These are phyloP conservation scores for Platorchestia sp. DNA, from an alignment of 1,140 invertebrate genomes.

Conservation along the genomic window DNA sequence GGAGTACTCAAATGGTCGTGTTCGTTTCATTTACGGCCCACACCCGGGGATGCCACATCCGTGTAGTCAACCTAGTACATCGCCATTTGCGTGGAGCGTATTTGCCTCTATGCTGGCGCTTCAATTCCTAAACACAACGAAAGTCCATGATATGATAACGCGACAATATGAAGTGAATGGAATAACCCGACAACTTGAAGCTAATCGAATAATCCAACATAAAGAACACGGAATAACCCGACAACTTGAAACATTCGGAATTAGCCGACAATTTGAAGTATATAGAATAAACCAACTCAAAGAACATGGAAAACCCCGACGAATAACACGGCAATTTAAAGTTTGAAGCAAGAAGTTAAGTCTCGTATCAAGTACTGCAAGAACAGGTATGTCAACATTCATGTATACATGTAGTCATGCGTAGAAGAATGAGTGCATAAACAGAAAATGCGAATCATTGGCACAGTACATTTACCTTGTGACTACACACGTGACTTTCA, in stretches of 20 bases:
- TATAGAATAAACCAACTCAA: too few species aligned
- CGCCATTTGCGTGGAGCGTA: not conserved
- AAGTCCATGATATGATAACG: not conserved
- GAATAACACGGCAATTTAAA: too few species aligned
- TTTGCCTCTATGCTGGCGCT: not conserved
- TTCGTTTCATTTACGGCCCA: not conserved
- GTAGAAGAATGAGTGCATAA: not conserved
- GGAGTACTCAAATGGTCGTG: not conserved
- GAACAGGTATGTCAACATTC: too few species aligned
- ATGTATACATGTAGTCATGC: not conserved
- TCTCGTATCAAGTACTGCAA: not conserved
- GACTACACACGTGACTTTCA: not conserved
- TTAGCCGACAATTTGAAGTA: too few species aligned
- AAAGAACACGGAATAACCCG: too few species aligned
- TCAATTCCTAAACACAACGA: not conserved
- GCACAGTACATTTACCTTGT: not conserved
- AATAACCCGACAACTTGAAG: too few species aligned
- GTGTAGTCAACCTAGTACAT: too few species aligned
- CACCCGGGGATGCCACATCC: not conserved
- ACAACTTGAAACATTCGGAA: too few species aligned
- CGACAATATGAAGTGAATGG: not conserved
- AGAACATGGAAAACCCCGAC: too few species aligned
- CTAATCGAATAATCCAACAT: too few species aligned
- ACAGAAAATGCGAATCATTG: not conserved
- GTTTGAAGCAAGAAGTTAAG: not conserved